Evolutionary conservation across 2,888 invertebrate species (phyloP).

Genomic region (Hipparchia semele): DNA sequence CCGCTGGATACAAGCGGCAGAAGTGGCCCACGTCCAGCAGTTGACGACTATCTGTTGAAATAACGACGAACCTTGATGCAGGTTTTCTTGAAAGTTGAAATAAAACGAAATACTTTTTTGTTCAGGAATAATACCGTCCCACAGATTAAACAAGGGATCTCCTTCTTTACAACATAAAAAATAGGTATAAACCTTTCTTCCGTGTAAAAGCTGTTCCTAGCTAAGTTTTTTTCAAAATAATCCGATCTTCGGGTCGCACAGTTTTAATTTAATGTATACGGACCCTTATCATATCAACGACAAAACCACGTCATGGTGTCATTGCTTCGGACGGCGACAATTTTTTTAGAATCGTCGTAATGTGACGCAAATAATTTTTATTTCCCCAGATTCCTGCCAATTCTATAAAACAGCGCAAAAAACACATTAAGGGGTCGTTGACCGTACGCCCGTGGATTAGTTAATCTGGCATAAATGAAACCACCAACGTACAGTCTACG

Average conservation of each 20-base stretch:
- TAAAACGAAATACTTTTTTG: no score
- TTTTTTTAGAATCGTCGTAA: constrained; percentile 7
- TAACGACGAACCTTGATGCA: not conserved
- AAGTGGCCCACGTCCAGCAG: no score
- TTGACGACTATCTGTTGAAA: no score
- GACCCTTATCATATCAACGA: not conserved
- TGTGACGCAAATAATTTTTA: constrained; percentile 32
- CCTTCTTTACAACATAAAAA: no score
- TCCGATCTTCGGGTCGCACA: no score
- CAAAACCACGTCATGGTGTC: not conserved
- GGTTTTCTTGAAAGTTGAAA: no score
- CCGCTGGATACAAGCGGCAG: no score
- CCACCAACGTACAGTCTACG: not conserved
- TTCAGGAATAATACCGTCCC: no score
- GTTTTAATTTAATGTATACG: not conserved
- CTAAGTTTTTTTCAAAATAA: no score
- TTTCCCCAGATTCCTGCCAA: constrained; percentile 28
- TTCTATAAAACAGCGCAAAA: constrained; percentile 21
- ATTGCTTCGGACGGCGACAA: not conserved
- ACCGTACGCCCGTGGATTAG: not conserved
- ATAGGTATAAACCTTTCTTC: no score
- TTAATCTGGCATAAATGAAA: not conserved
- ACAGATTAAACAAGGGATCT: no score
- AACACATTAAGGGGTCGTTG: constrained; percentile 1
- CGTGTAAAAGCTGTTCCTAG: no score